Percentiles rank a stretch among this genome's conserved stretches.
Conservation (phyloP, 2,888 invertebrate genomes). For the Tenthredo scrophulariae region DNA sequence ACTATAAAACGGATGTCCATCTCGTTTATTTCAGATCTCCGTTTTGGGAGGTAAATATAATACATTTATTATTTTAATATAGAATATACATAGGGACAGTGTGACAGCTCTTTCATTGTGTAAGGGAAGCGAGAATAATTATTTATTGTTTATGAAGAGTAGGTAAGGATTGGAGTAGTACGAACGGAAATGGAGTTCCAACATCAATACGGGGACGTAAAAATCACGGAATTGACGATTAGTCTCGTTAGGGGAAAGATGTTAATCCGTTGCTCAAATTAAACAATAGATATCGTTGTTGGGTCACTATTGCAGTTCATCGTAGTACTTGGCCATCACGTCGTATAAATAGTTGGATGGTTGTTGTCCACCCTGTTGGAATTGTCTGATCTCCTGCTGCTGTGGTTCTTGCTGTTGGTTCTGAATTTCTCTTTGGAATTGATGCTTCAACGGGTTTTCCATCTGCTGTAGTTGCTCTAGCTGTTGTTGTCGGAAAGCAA, state of each 20-base stretch:
- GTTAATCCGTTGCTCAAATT: conserved; percentile 30
- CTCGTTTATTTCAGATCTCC: conserved; percentile 47
- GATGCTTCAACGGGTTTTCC: conserved; percentile 20
- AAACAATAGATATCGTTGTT: background rate
- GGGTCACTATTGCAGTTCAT: conserved; percentile 60
- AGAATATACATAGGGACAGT: conserved; percentile 7
- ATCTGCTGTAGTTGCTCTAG: conserved; percentile 11
- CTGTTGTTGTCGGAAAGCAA: conserved; percentile 40
- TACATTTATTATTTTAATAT: conserved; percentile 38
- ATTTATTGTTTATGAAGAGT: conserved; percentile 29
- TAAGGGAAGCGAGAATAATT: background rate
- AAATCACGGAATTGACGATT: conserved; percentile 27
- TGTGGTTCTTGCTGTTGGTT: conserved; percentile 12
- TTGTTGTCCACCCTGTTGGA: conserved; percentile 33
- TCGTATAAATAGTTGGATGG: conserved; percentile 54
- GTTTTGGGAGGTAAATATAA: conserved; percentile 16
- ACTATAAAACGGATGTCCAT: conserved; percentile 44
- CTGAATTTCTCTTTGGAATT: conserved; percentile 27
- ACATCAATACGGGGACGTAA: conserved; percentile 34
- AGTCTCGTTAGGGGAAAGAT: conserved; percentile 25
- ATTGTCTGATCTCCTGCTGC: conserved; percentile 29
- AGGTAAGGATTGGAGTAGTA: background rate
- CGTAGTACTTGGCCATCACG: conserved; percentile 61
- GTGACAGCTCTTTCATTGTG: conserved; percentile 19
- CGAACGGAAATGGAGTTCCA: background rate